phyloP scores from a whole-genome alignment of 2,888 invertebrate species.

The Ophioninae sp. region DNA sequence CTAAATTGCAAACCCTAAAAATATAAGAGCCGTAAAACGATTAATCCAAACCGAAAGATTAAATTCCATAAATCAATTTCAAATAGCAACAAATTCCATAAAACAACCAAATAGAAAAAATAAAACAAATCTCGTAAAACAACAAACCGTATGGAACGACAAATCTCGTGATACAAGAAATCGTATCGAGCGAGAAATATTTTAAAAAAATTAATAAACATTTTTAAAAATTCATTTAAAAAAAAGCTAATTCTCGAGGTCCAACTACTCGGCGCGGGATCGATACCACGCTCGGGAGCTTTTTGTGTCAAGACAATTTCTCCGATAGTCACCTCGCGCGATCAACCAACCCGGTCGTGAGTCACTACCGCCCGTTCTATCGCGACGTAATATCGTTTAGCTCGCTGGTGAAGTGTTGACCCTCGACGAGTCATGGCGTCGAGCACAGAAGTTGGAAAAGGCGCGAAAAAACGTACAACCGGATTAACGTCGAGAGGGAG shows the following conservation, averaged over 20 bases:
- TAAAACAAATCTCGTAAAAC: too few relatives aligned
- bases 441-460: conserved; percentile 67
- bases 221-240: too few relatives aligned
- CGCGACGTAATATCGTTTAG: neutral
- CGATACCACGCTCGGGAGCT: conserved; percentile 43
- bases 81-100: too few relatives aligned
- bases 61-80: too few relatives aligned
- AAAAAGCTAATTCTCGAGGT: neutral
- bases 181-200: too few relatives aligned
- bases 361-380: neutral
- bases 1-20: neutral
- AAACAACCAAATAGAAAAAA: too few relatives aligned
- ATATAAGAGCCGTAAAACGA: neutral
- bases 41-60: too few relatives aligned
- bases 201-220: neutral
- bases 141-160: too few relatives aligned
- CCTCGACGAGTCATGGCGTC: conserved; percentile 60
- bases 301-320: conserved; percentile 44
- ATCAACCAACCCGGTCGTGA: neutral
- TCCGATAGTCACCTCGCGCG: neutral
- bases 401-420: neutral
- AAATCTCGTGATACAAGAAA: too few relatives aligned
- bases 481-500: conserved; percentile 59
- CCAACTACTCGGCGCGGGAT: conserved; percentile 15
- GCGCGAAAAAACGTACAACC: conserved; percentile 70